Percentiles rank a stretch among this genome's conserved stretches.
Conservation (phyloP, 2,888 invertebrate species). For the Dasysyrphus albostriatus region DNA sequence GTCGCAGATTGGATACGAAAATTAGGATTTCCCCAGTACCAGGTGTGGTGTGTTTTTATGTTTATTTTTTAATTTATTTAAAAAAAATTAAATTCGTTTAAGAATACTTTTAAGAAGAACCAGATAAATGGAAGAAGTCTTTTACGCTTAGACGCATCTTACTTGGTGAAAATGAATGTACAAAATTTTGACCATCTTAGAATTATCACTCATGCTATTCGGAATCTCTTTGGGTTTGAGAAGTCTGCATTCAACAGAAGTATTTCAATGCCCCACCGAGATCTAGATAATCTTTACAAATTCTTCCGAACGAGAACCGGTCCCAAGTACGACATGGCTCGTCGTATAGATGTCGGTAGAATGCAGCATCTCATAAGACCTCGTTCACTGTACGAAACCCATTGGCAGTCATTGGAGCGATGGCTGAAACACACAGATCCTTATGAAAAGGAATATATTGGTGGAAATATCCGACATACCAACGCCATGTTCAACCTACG, state of each 20-base stretch:
- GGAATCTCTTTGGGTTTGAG: constrained; percentile 84
- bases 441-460: constrained; percentile 78
- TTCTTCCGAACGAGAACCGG: constrained; percentile 85
- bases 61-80: not conserved
- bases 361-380: constrained; percentile 85
- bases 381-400: constrained; percentile 83
- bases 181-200: constrained; percentile 84
- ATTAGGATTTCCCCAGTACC: constrained; percentile 85
- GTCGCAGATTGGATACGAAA: constrained; percentile 85
- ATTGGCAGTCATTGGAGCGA: constrained; percentile 84
- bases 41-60: constrained; percentile 80
- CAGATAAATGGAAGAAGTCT: constrained; percentile 84
- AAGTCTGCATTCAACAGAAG: constrained; percentile 83
- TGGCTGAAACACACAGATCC: constrained; percentile 76
- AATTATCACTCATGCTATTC: constrained; percentile 81
- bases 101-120: constrained; percentile 84
- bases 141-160: constrained; percentile 84
- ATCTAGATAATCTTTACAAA: constrained; percentile 85
- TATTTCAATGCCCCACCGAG: constrained; percentile 84
- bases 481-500: constrained; percentile 5
- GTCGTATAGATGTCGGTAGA: constrained; percentile 84
- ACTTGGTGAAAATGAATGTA: constrained; percentile 84
- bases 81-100: constrained; percentile 12
- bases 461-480: constrained; percentile 57
- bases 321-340: constrained; percentile 84